Conservation (phyloP, 2,113 vertebrate genomes). For the Pardalotus punctatus region DNA sequence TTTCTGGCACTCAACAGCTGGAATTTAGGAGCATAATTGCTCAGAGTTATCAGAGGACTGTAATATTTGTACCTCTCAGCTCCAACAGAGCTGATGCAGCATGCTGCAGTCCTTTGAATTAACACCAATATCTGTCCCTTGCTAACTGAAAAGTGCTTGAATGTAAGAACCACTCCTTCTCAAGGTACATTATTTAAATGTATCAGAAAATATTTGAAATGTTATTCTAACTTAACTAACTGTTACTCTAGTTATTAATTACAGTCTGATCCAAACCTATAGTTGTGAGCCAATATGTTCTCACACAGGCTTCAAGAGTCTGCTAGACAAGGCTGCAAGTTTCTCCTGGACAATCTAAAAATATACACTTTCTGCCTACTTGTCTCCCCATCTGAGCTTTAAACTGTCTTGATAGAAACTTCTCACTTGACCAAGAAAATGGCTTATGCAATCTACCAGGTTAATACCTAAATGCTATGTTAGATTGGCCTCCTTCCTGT, state of each 20-base stretch:
- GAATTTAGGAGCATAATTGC: neutral
- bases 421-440: neutral
- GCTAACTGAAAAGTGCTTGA: neutral
- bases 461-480: neutral
- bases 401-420: neutral
- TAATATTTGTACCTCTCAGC: neutral
- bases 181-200: rapidly evolving
- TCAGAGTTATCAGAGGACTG: neutral
- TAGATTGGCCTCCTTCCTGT: neutral
- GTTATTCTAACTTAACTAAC: too few species aligned
- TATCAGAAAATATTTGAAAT: neutral
- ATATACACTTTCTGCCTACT: neutral
- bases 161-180: rapidly evolving
- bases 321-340: neutral
- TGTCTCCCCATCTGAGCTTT: neutral
- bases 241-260: neutral
- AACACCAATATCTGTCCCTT: rapidly evolving
- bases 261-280: neutral
- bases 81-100: rapidly evolving
- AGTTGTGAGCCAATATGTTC: rapidly evolving
- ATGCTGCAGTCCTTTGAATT: neutral
- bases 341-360: neutral
- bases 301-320: neutral
- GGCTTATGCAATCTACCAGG: neutral
- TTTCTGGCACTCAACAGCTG: neutral